Percentiles rank a stretch among this genome's conserved stretches.
phyloP scores from a whole-genome alignment of 1,140 invertebrate species.

The Lucilia sericata region DNA sequence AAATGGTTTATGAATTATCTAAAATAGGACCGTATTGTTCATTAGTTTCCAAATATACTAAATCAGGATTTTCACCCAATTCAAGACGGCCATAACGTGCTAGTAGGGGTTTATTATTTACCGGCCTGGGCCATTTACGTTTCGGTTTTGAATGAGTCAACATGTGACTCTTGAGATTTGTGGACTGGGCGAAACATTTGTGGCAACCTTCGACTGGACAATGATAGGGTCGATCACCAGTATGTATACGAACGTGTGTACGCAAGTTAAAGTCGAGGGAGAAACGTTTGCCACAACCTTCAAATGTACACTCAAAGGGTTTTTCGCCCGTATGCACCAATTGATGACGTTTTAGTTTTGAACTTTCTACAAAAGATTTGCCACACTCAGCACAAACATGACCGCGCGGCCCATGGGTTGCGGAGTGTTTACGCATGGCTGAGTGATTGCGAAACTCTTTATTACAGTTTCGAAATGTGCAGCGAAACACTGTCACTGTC shows the following conservation, averaged over 20 bases:
- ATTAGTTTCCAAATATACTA: slow-evolving; percentile 53
- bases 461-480: slow-evolving; percentile 93
- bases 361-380: slow-evolving; percentile 98
- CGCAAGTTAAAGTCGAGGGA: slow-evolving; percentile 95
- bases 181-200: slow-evolving; percentile 98
- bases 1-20: slow-evolving; percentile 22
- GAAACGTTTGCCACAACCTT: slow-evolving; percentile 97
- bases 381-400: slow-evolving; percentile 99
- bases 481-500: slow-evolving; percentile 83
- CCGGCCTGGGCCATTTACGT: slow-evolving; percentile 63
- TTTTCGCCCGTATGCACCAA: slow-evolving; percentile 96
- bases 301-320: slow-evolving; percentile 98
- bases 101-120: slow-evolving; percentile 51
- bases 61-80: slow-evolving; percentile 61
- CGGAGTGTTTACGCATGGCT: slow-evolving; percentile 97
- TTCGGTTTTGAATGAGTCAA: slow-evolving; percentile 97
- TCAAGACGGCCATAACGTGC: slow-evolving; percentile 60
- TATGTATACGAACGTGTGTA: slow-evolving; percentile 98
- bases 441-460: slow-evolving; percentile 99
- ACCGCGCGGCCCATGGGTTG: slow-evolving; percentile 96
- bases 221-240: slow-evolving; percentile 96
- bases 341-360: slow-evolving; percentile 95
- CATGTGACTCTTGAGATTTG: slow-evolving; percentile 98
- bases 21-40: slow-evolving; percentile 34
- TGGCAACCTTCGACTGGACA: slow-evolving; percentile 99